Evolutionary conservation across 37 sponge, comb jelly and placozoan species (phyloP), one percentile per base, ranked within the genome.

Genomic region (Haliclona indistincta): DNA sequence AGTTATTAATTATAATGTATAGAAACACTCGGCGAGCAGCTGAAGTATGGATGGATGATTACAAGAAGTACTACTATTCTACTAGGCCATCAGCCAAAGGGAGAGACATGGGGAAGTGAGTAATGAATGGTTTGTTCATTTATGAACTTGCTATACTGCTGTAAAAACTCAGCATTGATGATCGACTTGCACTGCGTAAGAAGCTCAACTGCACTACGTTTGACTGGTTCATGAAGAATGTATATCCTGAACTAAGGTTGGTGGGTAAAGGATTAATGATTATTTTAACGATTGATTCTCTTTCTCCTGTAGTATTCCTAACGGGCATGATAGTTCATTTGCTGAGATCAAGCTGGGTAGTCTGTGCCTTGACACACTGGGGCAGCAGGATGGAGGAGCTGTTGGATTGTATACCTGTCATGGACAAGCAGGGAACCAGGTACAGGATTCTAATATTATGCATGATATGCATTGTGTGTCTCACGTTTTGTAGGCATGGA

Each of bases 11-110:
- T 63, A 10, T 68, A 35, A 2, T 64, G 7, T 28, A 33, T 30
- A 91, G 88, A 54, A 97, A 97, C 76, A 94, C 94, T 3, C 73
- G 73, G 65, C 63, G 95, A 0, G 84, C 95, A 32, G 98, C 94
- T 28, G 98, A 97, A 67, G 94, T 94, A 55, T 97, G 98, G 98
- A 97, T 97, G 98, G 98, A 97, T 69, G 85, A 81, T n/a, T 95
- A 91, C 82, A 91, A 91, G 69, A 67, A 84, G 61, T 88, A 81
- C 56, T 95, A 73, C 73, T 91, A 91, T 71, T 67, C 91, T 33
- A 92, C 91, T 4, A 62, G 95, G 40, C 95, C 95, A 0, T 84
- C 75, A 26, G 93, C 89, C 3, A 80, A 51, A 42, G 71, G 75
- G 26, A 88, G 41, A 47, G 68, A 61, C n/a, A 35, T 17, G 52